Base-by-base conservation (phyloP, 2,888 invertebrate species). In the Dynastes maya region DNA sequence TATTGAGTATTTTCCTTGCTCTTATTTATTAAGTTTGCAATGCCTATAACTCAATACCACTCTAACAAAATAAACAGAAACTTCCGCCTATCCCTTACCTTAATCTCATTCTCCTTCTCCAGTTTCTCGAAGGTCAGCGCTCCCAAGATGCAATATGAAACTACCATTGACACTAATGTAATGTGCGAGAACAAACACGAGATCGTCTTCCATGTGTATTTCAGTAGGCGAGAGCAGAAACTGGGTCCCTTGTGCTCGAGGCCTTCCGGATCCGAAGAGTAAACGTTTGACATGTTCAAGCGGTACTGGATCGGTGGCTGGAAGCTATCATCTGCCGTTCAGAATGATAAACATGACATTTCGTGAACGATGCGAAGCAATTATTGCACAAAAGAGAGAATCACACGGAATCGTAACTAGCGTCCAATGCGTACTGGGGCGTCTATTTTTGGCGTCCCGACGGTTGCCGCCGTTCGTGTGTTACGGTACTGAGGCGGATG, bases 181-280 rank as follows among this genome's bases (percentile, higher is more conserved):
- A 97, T 94, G 90, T 97, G 97, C 0, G 96, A 96, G 86, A 97
- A 95, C 83, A 97, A 91, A 89, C 96, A 97, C 76, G 95, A 95
- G 87, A 95, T 92, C 64, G 95, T 92, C 89, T 94, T 94, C 93
- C 95, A 95, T 64, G 94, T 92, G 89, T 93, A 94, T 87, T 92
- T 92, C 82, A 93, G 88, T 84, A 94, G 91, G 88, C 91, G 89
- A 13, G 89, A 86, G 84, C 91, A 91, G 77, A 88, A 87, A 80
- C 88, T 89, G 4, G 89, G 89, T 70, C 84, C 84, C 74, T 85
- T 84, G 11, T 80, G 80, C 40, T 87, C 85, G 45, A 85, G 75
- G 72, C 84, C 84, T 80, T 88, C 88, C 6, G 86, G 85, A 82
- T 88, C 88, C 9, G 86, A 85, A 63, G 85, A 84, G 80, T 88